Conservation (phyloP, 2,797 vertebrate species). For the Morelia viridis region DNA sequence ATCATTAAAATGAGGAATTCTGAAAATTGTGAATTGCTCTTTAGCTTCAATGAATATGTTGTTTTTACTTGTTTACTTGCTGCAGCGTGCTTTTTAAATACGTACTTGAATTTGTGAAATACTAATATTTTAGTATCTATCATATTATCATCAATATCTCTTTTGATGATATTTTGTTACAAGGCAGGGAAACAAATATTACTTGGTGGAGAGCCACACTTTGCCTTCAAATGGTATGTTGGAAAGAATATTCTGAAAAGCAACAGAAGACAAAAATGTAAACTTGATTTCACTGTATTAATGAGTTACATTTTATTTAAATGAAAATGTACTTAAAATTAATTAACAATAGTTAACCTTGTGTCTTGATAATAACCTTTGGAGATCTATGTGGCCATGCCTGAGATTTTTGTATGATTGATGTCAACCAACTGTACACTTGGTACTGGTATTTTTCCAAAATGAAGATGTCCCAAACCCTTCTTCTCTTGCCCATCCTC, state of each 20-base stretch:
- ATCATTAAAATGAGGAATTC: neutral
- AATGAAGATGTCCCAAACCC: neutral
- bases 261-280: neutral
- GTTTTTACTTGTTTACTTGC: slow-evolving; percentile 40
- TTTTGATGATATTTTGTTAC: neutral
- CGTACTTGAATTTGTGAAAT: slow-evolving; percentile 14
- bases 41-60: slow-evolving; percentile 3
- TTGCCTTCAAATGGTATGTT: neutral
- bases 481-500: neutral
- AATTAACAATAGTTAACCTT: neutral
- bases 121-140: slow-evolving; percentile 40
- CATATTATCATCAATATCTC: neutral
- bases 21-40: slow-evolving; percentile 16
- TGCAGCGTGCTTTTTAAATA: neutral
- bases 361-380: neutral
- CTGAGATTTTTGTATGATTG: neutral
- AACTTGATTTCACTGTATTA: neutral
- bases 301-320: neutral
- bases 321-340: neutral
- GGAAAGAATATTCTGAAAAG: neutral
- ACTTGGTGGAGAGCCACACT: neutral
- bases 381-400: neutral
- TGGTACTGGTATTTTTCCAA: neutral
- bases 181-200: neutral
- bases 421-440: neutral